Conservation (phyloP, 2,113 vertebrate species). For the Paramormyrops kingsleyae region DNA sequence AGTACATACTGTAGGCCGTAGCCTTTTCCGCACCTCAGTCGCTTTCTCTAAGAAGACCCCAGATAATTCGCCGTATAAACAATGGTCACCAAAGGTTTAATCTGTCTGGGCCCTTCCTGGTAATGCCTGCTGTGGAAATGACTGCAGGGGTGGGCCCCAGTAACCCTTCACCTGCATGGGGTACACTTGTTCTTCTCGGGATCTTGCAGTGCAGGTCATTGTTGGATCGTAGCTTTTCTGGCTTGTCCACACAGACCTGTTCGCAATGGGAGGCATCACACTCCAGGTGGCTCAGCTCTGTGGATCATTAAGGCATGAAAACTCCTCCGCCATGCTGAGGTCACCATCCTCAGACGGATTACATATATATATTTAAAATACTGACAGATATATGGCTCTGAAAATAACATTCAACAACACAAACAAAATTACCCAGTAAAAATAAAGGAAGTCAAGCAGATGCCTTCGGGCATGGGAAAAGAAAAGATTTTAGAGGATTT, state of each 20-base stretch:
- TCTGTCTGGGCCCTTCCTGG: background rate
- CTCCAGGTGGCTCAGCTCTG: background rate
- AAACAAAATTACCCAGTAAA: background rate
- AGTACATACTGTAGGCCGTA: background rate
- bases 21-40: background rate
- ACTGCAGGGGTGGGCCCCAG: background rate
- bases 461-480: background rate
- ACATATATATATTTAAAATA: background rate
- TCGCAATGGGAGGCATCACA: background rate
- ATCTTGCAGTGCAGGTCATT: background rate
- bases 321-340: background rate
- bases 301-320: background rate
- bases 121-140: background rate
- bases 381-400: background rate
- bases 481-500: background rate
- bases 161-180: background rate
- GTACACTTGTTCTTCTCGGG: background rate
- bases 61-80: background rate
- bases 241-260: background rate
- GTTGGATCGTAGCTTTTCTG: background rate
- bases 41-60: background rate
- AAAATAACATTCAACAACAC: background rate
- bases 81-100: background rate
- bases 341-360: background rate
- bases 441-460: background rate